Conservation (phyloP, 2,113 vertebrate species). For the Pycnonotus jocosus region DNA sequence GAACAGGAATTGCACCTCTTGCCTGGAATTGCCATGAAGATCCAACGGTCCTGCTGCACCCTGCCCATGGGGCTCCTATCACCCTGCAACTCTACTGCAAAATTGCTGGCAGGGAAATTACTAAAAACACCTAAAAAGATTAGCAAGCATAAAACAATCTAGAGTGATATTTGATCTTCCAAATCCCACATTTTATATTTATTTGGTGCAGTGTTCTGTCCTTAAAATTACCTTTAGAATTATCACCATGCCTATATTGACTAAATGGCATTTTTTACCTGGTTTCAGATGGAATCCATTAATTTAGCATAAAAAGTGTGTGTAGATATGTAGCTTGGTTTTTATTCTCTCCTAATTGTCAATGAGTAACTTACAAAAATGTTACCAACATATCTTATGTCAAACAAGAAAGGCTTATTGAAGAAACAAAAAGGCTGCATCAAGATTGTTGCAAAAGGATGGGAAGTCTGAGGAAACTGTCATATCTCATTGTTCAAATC, state of each 20-base stretch:
- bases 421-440: neutral
- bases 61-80: neutral
- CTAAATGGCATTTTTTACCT: neutral
- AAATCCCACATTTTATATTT: neutral
- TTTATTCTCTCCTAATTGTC: neutral
- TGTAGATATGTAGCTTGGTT: neutral
- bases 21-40: neutral
- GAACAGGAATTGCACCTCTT: neutral
- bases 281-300: neutral
- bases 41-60: neutral
- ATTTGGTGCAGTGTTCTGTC: neutral
- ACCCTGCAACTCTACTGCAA: neutral
- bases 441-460: neutral
- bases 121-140: neutral
- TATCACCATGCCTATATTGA: neutral
- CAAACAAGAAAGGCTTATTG: neutral
- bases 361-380: neutral
- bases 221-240: neutral
- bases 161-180: neutral
- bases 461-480: neutral
- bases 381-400: neutral
- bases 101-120: neutral
- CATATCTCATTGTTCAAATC: neutral
- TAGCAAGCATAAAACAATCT: neutral
- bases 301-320: neutral